These are phyloP conservation scores for Phyllotreta striolata DNA, from an alignment of 2,888 invertebrate genomes.

Conservation along the genomic window DNA sequence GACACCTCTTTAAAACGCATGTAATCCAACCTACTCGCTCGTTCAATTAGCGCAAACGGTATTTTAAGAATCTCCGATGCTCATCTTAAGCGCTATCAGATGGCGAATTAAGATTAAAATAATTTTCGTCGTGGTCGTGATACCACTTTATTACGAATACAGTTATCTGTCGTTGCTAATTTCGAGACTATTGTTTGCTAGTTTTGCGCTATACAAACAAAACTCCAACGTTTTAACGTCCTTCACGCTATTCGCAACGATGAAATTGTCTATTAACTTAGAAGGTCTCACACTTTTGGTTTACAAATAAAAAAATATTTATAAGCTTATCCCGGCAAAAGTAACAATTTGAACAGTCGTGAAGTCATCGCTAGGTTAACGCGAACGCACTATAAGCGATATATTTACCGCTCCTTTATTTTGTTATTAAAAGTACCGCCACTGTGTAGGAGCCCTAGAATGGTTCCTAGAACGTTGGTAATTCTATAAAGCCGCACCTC, in stretches of 20 bases:
- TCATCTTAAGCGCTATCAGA: too few species aligned
- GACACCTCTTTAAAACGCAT: constrained; percentile 7
- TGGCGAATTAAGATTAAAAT: too few species aligned
- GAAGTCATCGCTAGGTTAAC: neutral
- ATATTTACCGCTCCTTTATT: constrained; percentile 51
- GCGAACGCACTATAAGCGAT: constrained; percentile 32
- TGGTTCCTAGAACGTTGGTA: constrained; percentile 44
- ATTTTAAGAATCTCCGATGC: too few species aligned
- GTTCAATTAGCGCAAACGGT: neutral
- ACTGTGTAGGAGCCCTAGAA: constrained; percentile 45
- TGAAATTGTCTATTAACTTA: constrained; percentile 32
- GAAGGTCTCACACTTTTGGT: too few species aligned
- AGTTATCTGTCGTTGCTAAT: too few species aligned
- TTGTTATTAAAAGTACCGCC: constrained; percentile 48
- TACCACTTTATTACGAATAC: too few species aligned
- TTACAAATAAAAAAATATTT: too few species aligned
- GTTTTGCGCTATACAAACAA: too few species aligned
- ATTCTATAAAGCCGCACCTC: constrained; percentile 41
- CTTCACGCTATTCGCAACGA: constrained; percentile 15
- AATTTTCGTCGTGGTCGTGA: too few species aligned
- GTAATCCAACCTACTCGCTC: constrained; percentile 5
- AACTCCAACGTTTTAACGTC: neutral
- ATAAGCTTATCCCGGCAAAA: too few species aligned
- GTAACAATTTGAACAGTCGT: too few species aligned
- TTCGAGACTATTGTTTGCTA: too few species aligned